A percentile compares a stretch with the other conserved stretches of the same genome.
These are phyloP conservation scores for Ascidia mentula DNA, from an alignment of 23 tunicate genomes.

Conservation along the genomic window DNA sequence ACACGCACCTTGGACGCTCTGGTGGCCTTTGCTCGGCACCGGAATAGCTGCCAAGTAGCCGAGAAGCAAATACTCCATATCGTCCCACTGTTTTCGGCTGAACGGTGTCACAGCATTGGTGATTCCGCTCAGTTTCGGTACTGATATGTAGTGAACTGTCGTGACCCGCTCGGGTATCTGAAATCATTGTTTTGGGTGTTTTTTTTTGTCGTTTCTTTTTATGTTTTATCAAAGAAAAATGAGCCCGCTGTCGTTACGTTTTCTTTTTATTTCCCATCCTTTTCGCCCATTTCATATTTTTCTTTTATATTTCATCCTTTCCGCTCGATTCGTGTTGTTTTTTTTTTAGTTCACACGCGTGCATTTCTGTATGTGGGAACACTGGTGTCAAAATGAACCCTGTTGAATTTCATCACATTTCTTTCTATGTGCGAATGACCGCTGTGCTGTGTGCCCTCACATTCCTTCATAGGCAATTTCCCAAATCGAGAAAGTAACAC, in stretches of 20 bases:
- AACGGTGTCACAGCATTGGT: slow-evolving; percentile 92
- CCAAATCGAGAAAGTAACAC: too few species aligned
- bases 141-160: slow-evolving; percentile 74
- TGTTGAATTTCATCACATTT: too few species aligned
- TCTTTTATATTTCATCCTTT: too few species aligned
- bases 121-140: slow-evolving; percentile 60
- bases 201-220: neutral
- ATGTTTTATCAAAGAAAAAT: neutral
- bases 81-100: slow-evolving; percentile 73
- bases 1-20: slow-evolving; percentile 50
- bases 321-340: too few species aligned
- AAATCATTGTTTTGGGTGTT: too few species aligned
- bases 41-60: slow-evolving; percentile 80
- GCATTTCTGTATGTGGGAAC: too few species aligned
- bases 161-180: slow-evolving; percentile 32
- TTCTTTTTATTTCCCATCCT: neutral
- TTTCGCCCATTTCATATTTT: neutral
- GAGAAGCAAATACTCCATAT: slow-evolving; percentile 78
- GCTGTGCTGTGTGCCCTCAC: too few species aligned
- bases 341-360: too few species aligned
- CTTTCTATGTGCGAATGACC: too few species aligned
- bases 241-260: neutral
- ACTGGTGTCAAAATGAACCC: too few species aligned
- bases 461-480: too few species aligned
- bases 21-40: slow-evolving; percentile 76